Evolutionary conservation across 2,888 invertebrate species (phyloP), one percentile per base, ranked within the genome.

Genomic region (Globia sparganii): DNA sequence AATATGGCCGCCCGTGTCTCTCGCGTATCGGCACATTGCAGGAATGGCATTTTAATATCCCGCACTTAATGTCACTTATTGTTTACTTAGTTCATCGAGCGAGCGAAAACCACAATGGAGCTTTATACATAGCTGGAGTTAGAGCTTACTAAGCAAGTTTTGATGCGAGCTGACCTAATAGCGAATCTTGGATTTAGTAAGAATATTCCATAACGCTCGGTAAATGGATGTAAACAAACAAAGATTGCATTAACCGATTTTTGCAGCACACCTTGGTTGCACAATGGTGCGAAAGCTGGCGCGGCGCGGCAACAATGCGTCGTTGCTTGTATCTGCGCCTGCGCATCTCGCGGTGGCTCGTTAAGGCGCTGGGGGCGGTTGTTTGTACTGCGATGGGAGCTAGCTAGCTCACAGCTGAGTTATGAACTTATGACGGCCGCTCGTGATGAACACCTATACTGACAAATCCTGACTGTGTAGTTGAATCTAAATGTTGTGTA

Each of bases 211-310:
- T 93, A 93, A 92, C 84, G 91, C 90, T 91, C 87, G 86, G 87
- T 90, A 87, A 90, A 88, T 93, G 91, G 89, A 91, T 90, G 95
- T 96, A 96, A 96, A 96, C 96, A 96, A 96, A 96, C 94, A 94
- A 91, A 95, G 96, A 96, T 96, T 91, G 93, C 86, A 89, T 88
- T 89, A 90, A 88, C 90, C 92, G 96, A 96, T 96, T 94, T 93
- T 93, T 92, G 91, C 90, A 91, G 93, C 91, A 92, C 95, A 94
- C 94, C 94, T 93, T 88, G 75, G 78, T 84, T 87, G 91, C 91
- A 96, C 96, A 96, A 96, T 96, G 96, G 96, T 93, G 96, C 95
- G 96, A 96, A 96, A 96, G 95, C 94, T 96, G 94, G 95, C 96
- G 93, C 96, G 95, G 93, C 91, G 90, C 90, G 91, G 93, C 93